Conservation (phyloP, 2,797 vertebrate species). For the Muraenolepis orangiensis region DNA sequence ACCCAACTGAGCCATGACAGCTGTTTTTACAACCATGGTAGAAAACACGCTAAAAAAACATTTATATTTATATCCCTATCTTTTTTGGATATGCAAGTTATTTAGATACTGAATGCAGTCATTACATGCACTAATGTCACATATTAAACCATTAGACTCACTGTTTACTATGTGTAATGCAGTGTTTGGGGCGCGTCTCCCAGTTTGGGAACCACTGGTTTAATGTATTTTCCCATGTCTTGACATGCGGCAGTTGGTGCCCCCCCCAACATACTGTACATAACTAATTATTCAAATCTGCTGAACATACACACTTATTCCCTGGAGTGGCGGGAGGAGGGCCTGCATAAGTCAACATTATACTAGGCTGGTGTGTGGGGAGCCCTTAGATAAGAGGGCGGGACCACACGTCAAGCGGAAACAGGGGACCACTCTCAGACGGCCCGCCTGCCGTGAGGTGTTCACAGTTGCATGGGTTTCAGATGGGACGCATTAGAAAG, state of each 20-base stretch:
- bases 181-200: too few species aligned
- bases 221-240: background rate
- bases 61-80: background rate
- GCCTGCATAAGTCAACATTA: background rate
- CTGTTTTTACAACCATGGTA: background rate
- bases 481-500: constrained; percentile 11
- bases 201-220: too few species aligned
- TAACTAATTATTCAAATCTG: constrained; percentile 5
- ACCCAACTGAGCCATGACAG: background rate
- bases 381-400: background rate
- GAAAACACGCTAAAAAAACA: background rate
- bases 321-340: background rate
- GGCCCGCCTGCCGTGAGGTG: constrained; percentile 7
- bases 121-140: background rate
- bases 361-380: background rate
- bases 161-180: too few species aligned
- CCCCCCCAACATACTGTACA: constrained; percentile 1
- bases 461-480: background rate
- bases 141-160: background rate
- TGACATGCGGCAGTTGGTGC: background rate
- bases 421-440: background rate
- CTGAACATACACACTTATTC: background rate
- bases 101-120: background rate
- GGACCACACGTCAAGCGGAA: constrained; percentile 8
- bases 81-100: background rate